These are phyloP conservation scores for Sphaeridia pumilis DNA, from an alignment of 2,888 invertebrate genomes.

Conservation along the genomic window DNA sequence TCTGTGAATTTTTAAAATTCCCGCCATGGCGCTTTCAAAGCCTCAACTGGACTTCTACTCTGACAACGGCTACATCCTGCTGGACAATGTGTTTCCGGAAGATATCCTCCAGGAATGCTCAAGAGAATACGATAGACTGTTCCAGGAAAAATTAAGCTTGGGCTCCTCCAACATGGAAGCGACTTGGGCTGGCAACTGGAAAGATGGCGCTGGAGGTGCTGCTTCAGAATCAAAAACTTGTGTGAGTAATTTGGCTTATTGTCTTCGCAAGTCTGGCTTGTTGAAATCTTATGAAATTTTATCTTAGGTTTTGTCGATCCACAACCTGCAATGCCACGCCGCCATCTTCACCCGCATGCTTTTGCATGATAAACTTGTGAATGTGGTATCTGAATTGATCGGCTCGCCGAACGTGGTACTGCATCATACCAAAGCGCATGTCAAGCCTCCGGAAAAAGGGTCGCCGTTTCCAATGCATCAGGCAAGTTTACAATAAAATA, in stretches of 20 bases:
- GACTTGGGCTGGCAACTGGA: conserved; percentile 47
- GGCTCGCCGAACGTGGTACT: conserved; percentile 47
- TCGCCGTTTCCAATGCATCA: conserved; percentile 52
- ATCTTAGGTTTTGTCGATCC: conserved; percentile 48
- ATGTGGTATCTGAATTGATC: conserved; percentile 48
- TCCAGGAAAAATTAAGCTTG: conserved; percentile 43
- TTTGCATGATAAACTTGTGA: conserved; percentile 44
- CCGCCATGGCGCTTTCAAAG: conserved; percentile 38
- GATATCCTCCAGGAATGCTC: conserved; percentile 44
- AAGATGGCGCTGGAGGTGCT: conserved; percentile 14
- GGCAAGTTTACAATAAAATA: conserved; percentile 37
- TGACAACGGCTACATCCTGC: conserved; percentile 47
- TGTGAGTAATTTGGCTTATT: conserved; percentile 2
- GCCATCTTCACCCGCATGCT: conserved; percentile 45
- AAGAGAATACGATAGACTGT: conserved; percentile 46
- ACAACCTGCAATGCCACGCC: conserved; percentile 49
- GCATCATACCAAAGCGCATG: conserved; percentile 52
- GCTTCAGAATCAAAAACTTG: neutral
- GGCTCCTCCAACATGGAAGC: conserved; percentile 43
- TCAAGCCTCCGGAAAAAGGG: conserved; percentile 49
- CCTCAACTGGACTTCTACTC: conserved; percentile 45
- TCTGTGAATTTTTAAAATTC: too few relatives aligned
- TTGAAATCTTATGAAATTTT: neutral
- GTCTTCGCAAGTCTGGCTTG: neutral
- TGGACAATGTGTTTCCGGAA: conserved; percentile 42